A percentile compares a stretch with the other conserved stretches of the same genome.
phyloP scores from a whole-genome alignment of 1,140 invertebrate genomes.

The Plodia interpunctella region DNA sequence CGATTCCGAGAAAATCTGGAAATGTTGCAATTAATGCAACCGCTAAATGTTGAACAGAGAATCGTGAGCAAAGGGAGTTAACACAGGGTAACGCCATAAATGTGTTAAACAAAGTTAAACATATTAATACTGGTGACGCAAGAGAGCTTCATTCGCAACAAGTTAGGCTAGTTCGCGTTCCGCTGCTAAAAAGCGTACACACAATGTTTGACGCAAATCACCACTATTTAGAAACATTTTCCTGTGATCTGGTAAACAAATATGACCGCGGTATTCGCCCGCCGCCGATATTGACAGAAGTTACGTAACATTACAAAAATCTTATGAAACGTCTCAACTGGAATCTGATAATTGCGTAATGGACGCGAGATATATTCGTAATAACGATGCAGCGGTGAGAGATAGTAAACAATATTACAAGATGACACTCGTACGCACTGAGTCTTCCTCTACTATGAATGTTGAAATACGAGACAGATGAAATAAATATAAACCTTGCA shows the following conservation, averaged over 20 bases:
- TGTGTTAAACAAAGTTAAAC: conserved; percentile 11
- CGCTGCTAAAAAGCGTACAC: conserved; percentile 29
- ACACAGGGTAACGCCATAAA: neutral
- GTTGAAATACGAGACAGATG: neutral
- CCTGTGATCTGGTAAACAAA: conserved; percentile 26
- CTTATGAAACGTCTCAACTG: neutral
- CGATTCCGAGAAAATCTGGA: too few relatives aligned
- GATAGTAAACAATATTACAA: conserved; percentile 3
- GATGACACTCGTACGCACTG: neutral
- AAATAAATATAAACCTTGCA: too few relatives aligned
- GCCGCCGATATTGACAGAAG: neutral
- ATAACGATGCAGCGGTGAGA: conserved; percentile 1
- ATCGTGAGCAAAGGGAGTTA: neutral
- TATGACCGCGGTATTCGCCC: neutral
- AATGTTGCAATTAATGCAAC: neutral
- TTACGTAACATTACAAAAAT: conserved; percentile 3
- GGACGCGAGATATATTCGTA: neutral
- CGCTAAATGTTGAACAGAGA: neutral
- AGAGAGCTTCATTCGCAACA: conserved; percentile 19
- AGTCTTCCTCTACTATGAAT: neutral
- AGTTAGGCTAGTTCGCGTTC: conserved; percentile 28
- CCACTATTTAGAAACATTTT: conserved; percentile 26
- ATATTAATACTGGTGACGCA: conserved; percentile 30
- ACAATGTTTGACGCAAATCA: conserved; percentile 37
- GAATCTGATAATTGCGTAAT: neutral